These are phyloP conservation scores for Luscinia luscinia DNA, from an alignment of 2,797 vertebrate species.

Conservation along the genomic window DNA sequence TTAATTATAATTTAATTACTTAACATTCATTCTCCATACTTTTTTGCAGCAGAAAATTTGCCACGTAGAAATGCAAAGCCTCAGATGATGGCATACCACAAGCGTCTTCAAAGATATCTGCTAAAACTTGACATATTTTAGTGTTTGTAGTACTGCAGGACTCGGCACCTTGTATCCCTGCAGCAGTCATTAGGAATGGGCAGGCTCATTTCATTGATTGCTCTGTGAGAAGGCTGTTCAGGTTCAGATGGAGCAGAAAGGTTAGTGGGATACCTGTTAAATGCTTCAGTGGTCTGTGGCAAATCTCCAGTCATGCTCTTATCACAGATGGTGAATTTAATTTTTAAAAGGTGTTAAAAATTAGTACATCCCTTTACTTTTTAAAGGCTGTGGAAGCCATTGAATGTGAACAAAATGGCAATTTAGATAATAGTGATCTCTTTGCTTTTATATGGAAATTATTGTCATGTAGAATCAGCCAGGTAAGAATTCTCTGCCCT, in stretches of 20 bases:
- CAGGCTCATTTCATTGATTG: conserved; percentile 40
- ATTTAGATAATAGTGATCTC: neutral
- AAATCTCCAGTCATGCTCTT: conserved; percentile 39
- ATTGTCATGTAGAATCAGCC: neutral
- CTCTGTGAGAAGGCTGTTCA: neutral
- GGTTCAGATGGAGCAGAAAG: conserved; percentile 49
- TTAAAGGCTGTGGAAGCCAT: neutral
- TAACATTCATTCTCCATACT: neutral
- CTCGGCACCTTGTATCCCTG: neutral
- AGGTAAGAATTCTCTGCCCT: neutral
- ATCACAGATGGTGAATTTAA: conserved; percentile 34
- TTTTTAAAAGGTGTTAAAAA: conserved; percentile 23
- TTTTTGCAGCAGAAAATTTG: neutral
- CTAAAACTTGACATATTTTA: neutral
- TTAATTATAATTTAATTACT: neutral
- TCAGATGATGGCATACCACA: neutral
- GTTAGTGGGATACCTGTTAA: conserved; percentile 39
- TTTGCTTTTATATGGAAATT: conserved; percentile 1
- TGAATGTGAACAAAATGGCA: neutral
- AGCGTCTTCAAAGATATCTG: neutral
- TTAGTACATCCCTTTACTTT: neutral
- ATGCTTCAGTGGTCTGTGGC: conserved; percentile 45
- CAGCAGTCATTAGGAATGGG: neutral
- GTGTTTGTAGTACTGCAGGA: neutral
- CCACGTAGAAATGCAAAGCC: neutral